A percentile compares a stretch with the other conserved stretches of the same genome.
phyloP scores from a whole-genome alignment of 2,113 vertebrate species.

The Heliornis fulica region DNA sequence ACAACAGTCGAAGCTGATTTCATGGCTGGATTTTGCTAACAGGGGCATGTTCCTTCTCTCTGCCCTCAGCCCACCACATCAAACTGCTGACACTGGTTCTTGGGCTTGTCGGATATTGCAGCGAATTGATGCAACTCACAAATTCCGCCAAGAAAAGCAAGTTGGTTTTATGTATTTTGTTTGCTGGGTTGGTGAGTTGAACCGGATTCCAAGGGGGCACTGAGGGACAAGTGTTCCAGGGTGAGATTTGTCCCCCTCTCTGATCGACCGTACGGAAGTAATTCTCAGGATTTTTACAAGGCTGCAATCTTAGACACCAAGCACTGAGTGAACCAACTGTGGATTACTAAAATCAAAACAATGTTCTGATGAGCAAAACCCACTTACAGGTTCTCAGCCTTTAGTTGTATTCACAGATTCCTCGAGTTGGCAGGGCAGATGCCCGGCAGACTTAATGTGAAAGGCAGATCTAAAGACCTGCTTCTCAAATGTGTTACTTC shows the following conservation, averaged over 20 bases:
- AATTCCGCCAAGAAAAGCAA: neutral
- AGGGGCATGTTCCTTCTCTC: neutral
- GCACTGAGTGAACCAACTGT: neutral
- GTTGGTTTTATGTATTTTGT: neutral
- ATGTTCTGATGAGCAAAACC: neutral
- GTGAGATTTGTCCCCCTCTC: neutral
- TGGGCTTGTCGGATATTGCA: neutral
- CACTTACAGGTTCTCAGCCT: neutral
- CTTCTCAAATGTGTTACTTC: neutral
- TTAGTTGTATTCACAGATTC: neutral
- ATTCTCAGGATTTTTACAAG: constrained; percentile 18
- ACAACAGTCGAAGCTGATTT: neutral
- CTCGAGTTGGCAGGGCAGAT: neutral
- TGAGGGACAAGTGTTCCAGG: neutral
- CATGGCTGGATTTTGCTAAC: neutral
- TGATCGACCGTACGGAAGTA: neutral
- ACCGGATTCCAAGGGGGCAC: neutral
- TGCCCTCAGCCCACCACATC: neutral
- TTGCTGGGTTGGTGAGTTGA: neutral
- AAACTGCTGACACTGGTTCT: neutral
- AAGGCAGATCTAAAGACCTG: neutral
- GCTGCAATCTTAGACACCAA: neutral
- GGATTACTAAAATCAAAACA: constrained; percentile 20
- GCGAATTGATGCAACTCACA: neutral
- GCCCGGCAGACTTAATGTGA: neutral